Conservation (phyloP, 2,113 vertebrate species). For the Burhinus oedicnemus region DNA sequence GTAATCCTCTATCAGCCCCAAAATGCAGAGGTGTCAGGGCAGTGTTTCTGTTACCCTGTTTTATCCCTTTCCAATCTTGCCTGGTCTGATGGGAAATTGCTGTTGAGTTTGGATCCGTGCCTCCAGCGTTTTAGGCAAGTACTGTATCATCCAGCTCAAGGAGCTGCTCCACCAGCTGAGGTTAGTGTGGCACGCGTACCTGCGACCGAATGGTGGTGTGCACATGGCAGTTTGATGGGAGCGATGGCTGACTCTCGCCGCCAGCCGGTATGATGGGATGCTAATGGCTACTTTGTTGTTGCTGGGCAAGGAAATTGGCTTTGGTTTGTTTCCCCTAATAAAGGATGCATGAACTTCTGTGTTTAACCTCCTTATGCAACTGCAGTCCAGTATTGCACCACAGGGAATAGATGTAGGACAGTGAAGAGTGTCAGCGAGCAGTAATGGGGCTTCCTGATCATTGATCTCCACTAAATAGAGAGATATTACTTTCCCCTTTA, state of each 20-base stretch:
- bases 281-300: background rate
- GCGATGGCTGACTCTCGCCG: background rate
- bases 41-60: background rate
- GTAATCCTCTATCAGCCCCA: background rate
- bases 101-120: background rate
- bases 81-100: background rate
- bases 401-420: slow-evolving; percentile 56
- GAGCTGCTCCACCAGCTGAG: background rate
- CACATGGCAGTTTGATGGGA: background rate
- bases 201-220: accelerated
- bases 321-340: slow-evolving; percentile 11
- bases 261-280: background rate
- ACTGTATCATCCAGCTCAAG: background rate
- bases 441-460: slow-evolving; percentile 37
- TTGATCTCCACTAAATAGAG: slow-evolving; percentile 56
- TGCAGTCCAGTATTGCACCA: slow-evolving; percentile 60
- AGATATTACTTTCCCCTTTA: slow-evolving; percentile 65
- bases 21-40: background rate
- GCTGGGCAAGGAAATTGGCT: background rate
- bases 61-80: background rate
- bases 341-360: slow-evolving; percentile 68
- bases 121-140: background rate
- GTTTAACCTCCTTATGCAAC: slow-evolving; percentile 59
- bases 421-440: slow-evolving; percentile 43
- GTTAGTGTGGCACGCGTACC: background rate